Evolutionary conservation across 2,888 invertebrate species (phyloP), one percentile per base, ranked within the genome.

Genomic region (Hartigia nigra): DNA sequence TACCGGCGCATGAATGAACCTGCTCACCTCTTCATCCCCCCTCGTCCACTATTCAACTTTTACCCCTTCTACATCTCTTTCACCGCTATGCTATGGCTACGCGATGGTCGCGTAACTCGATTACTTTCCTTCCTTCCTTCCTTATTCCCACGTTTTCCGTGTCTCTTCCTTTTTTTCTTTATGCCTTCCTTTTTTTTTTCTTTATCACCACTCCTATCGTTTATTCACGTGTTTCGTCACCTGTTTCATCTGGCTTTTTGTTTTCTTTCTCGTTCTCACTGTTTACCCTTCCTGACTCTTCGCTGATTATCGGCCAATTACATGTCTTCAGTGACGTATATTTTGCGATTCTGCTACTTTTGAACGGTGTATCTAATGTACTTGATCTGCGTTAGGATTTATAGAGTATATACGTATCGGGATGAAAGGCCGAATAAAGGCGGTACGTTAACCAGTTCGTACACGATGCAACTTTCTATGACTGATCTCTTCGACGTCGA

Each of bases 1-100:
- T 78, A 84, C 87, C 88, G 88, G 89, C 89, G 90, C 90, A 91
- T 91, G 90, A 91, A 91, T 91, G 90, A 90, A 91, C 89, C 88
- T 90, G 88, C 87, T 74, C 31, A 23, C 35, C 77, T 34, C 70
- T 35, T 23, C 31, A 4, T 37, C 76, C 69, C 80, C 74, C 75
- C 69, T 74, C 76, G 70, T 77, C 79, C 5, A 69, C 74, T 77
- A 76, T 69, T 70, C 74, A 76, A 12, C 39, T 78, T 12, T 31
- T 36, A 39, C 37, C 35, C 69, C 69, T 34, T n/a, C 12, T 36
- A 12, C 32, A 69, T 70, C 36, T 69, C 74, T 69, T 76, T 35
- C 35, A 32, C 23, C 3, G 74, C 36, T 35, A 74, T 76, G 69
- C 37, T 81, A 70, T 81, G 77, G 78, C 78, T 78, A 77, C 77